phyloP scores from a whole-genome alignment of 2,888 invertebrate genomes.

The Villa cingulata region DNA sequence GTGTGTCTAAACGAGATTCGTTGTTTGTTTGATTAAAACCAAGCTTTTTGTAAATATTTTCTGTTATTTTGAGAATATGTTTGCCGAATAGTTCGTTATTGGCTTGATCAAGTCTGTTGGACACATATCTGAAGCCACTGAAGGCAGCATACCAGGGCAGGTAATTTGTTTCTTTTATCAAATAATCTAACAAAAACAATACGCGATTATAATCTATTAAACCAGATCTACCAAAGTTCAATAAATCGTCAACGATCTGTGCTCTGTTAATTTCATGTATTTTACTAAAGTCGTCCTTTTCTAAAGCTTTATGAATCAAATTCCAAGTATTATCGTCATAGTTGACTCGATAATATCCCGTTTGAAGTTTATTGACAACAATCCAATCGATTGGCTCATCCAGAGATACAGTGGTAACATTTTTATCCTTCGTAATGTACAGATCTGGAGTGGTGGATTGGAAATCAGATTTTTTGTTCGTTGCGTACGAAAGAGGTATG shows the following conservation, averaged over 20 bases:
- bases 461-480: constrained; percentile 19
- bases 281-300: background rate
- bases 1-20: constrained; percentile 43
- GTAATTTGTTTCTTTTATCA: constrained; percentile 52
- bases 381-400: constrained; percentile 22
- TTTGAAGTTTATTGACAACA: constrained; percentile 26
- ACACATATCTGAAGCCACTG: constrained; percentile 33
- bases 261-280: constrained; percentile 59
- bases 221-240: constrained; percentile 58
- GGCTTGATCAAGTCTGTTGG: constrained; percentile 23
- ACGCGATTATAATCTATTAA: constrained; percentile 46
- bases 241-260: constrained; percentile 67
- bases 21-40: constrained; percentile 35
- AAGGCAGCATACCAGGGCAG: constrained; percentile 66
- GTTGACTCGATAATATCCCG: constrained; percentile 46
- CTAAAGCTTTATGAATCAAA: constrained; percentile 17
- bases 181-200: constrained; percentile 52
- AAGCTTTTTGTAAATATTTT: constrained; percentile 37
- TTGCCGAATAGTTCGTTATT: constrained; percentile 19
- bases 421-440: constrained; percentile 17
- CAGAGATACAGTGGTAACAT: constrained; percentile 7
- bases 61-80: constrained; percentile 38
- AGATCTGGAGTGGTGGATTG: constrained; percentile 17
- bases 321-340: constrained; percentile 50
- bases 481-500: constrained; percentile 27